Percentiles rank a stretch among this genome's conserved stretches.
These are phyloP conservation scores for Cavia porcellus DNA, from an alignment of 2,113 vertebrate species.

Conservation along the genomic window DNA sequence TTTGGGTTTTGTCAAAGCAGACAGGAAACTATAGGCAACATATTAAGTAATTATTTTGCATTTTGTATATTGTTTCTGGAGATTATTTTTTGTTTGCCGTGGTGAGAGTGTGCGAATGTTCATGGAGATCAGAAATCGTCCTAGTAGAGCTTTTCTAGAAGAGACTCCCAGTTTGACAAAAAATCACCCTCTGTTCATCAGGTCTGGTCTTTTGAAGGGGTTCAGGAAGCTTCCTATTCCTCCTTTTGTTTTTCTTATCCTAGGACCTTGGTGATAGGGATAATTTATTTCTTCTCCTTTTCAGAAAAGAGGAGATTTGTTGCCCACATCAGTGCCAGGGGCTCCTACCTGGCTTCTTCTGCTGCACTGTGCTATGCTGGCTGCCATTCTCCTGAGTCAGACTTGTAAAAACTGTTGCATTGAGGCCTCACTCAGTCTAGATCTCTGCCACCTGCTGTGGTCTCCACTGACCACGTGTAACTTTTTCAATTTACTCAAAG, in stretches of 20 bases:
- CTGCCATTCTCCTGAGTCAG: neutral
- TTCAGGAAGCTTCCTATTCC: neutral
- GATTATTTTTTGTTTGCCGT: neutral
- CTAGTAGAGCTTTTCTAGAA: neutral
- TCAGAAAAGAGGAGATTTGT: neutral
- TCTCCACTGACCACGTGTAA: neutral
- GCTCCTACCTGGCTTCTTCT: neutral
- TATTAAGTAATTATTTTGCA: conserved; percentile 5
- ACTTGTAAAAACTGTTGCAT: neutral
- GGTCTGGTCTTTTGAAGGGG: neutral
- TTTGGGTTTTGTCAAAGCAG: conserved; percentile 65
- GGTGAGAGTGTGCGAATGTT: neutral
- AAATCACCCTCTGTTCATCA: neutral
- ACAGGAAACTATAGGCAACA: neutral
- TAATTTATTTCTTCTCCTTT: neutral
- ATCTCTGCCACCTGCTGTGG: neutral
- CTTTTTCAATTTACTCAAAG: neutral
- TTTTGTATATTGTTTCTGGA: neutral
- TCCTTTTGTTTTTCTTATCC: neutral
- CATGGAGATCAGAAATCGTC: neutral
- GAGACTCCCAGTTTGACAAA: neutral
- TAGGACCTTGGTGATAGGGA: neutral
- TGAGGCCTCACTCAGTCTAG: neutral
- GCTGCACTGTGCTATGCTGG: rapidly evolving
- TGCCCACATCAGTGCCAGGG: no score